phyloP scores from a whole-genome alignment of 2,888 invertebrate genomes.

The Hypena proboscidalis region DNA sequence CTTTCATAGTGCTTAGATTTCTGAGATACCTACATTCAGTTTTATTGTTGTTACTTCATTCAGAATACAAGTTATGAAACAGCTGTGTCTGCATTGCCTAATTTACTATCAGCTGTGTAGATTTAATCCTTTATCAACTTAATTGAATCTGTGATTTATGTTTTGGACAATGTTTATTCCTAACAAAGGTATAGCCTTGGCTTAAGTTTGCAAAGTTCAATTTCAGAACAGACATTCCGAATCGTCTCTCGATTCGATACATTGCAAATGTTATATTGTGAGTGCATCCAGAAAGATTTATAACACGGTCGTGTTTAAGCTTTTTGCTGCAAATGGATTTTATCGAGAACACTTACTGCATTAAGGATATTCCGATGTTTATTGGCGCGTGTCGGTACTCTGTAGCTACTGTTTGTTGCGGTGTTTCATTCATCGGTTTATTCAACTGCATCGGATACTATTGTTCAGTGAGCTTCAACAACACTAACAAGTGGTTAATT shows the following conservation, averaged over 20 bases:
- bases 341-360: constrained; percentile 42
- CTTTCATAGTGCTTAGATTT: constrained; percentile 43
- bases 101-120: too few relatives aligned
- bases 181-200: constrained; percentile 15
- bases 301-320: constrained; percentile 59
- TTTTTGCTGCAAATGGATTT: constrained; percentile 66
- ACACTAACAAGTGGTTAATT: constrained; percentile 35
- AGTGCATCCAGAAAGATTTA: constrained; percentile 76
- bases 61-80: neutral
- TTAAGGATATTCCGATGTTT: constrained; percentile 23
- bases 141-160: neutral
- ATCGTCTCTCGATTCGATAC: constrained; percentile 48
- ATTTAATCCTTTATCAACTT: too few relatives aligned
- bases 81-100: too few relatives aligned
- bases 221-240: constrained; percentile 40
- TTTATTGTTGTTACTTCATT: constrained; percentile 15
- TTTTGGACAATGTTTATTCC: neutral
- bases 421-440: constrained; percentile 37
- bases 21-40: constrained; percentile 46
- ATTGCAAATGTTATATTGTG: constrained; percentile 56
- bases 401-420: constrained; percentile 14
- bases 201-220: constrained; percentile 28
- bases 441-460: constrained; percentile 38
- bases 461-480: constrained; percentile 36
- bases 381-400: neutral